Evolutionary conservation across 2,797 vertebrate genomes (phyloP).

Genomic region (Brotula barbata): DNA sequence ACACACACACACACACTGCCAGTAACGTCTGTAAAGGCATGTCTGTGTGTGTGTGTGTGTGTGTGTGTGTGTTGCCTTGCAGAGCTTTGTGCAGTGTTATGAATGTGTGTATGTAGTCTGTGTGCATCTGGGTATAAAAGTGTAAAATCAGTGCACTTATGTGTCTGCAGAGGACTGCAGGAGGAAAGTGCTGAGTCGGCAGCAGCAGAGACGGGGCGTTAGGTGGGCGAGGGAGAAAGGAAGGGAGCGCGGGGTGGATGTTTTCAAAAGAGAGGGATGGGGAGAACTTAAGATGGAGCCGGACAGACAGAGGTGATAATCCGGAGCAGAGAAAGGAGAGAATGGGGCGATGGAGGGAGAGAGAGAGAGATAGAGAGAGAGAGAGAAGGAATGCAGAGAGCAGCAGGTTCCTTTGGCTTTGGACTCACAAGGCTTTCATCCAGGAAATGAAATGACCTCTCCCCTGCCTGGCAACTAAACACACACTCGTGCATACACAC

Average conservation of each 20-base stretch:
- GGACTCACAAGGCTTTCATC: constrained; percentile 49
- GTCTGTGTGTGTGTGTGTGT: too few species aligned
- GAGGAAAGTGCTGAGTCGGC: constrained; percentile 65
- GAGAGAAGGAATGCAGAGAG: constrained; percentile 26
- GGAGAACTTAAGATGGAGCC: constrained; percentile 7
- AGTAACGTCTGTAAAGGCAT: neutral
- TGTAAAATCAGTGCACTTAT: constrained; percentile 50
- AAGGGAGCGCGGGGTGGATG: constrained; percentile 27
- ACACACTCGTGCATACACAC: constrained; percentile 2
- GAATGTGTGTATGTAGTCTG: constrained; percentile 3
- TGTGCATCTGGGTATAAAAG: constrained; percentile 28
- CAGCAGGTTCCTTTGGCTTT: constrained; percentile 47
- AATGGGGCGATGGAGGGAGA: constrained; percentile 6
- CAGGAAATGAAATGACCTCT: constrained; percentile 60
- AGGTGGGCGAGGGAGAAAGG: neutral
- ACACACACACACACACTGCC: too few species aligned
- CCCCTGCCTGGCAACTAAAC: constrained; percentile 23
- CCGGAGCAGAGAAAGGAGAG: neutral
- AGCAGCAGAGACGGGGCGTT: constrained; percentile 25
- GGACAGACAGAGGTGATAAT: neutral
- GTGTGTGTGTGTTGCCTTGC: too few species aligned
- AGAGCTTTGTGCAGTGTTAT: neutral
- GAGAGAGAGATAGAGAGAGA: neutral
- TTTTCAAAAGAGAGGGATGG: constrained; percentile 7
- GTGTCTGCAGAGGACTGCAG: constrained; percentile 66